These are phyloP conservation scores for Periophthalmodon schlosseri DNA, from an alignment of 2,113 vertebrate species.

Conservation along the genomic window DNA sequence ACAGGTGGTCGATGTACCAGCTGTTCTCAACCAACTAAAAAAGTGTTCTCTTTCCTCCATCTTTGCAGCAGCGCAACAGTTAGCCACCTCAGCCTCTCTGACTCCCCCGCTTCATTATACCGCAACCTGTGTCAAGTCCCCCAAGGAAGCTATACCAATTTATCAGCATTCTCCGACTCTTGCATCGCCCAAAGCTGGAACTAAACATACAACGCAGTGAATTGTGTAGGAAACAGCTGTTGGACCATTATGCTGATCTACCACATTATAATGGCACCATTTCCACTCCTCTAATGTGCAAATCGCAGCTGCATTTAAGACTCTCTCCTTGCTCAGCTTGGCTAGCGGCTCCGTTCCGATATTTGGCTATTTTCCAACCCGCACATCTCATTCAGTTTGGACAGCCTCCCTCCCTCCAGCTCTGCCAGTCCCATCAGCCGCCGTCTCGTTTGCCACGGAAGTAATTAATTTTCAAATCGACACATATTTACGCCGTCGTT, in stretches of 20 bases:
- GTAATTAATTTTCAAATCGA: slow-evolving; percentile 68
- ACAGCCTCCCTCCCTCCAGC: slow-evolving; percentile 41
- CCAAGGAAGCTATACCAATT: too few relatives aligned
- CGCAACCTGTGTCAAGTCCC: too few relatives aligned
- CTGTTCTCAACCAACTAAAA: too few relatives aligned
- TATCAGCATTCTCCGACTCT: too few relatives aligned
- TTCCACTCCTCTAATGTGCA: neutral
- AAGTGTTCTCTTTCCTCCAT: neutral
- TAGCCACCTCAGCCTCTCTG: neutral
- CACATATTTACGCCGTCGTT: slow-evolving; percentile 65
- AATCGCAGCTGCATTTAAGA: neutral
- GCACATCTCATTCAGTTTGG: slow-evolving; percentile 32
- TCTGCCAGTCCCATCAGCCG: slow-evolving; percentile 37
- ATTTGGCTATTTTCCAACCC: slow-evolving; percentile 54
- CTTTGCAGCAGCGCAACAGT: neutral
- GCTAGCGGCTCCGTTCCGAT: neutral
- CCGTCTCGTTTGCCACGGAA: slow-evolving; percentile 49
- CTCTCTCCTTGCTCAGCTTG: neutral
- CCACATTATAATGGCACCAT: neutral
- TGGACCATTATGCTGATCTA: neutral
- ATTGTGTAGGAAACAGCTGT: neutral
- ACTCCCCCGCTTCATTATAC: neutral
- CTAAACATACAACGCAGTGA: neutral
- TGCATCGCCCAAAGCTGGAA: too few relatives aligned
- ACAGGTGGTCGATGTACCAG: too few relatives aligned